phyloP scores from a whole-genome alignment of 2,888 invertebrate genomes.

The Argyresthia albistria region DNA sequence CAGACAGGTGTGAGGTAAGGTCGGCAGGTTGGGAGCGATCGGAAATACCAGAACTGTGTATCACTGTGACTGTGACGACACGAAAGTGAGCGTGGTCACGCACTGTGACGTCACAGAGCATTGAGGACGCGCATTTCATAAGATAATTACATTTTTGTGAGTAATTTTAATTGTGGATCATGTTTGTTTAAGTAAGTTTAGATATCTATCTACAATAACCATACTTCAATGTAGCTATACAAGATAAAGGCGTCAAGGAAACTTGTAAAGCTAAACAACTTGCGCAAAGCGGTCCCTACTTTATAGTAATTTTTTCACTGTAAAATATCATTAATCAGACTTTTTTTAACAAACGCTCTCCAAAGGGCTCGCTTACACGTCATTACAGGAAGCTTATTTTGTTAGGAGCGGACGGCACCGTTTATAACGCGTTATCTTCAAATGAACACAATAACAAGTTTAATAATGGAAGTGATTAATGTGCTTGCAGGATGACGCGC shows the following conservation, averaged over 20 bases:
- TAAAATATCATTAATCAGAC: constrained; percentile 48
- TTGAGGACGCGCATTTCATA: too few species aligned
- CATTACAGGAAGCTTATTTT: constrained; percentile 67
- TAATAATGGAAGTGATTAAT: constrained; percentile 70
- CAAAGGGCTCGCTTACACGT: constrained; percentile 52
- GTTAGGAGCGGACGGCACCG: constrained; percentile 63
- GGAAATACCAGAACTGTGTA: neutral
- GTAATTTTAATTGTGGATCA: too few species aligned
- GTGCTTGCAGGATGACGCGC: constrained; percentile 67
- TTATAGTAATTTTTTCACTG: constrained; percentile 1
- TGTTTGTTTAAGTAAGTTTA: too few species aligned
- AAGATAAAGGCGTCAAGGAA: too few species aligned
- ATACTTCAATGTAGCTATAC: too few species aligned
- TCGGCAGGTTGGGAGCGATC: neutral
- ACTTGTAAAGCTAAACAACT: too few species aligned
- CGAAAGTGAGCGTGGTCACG: too few species aligned
- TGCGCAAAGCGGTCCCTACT: too few species aligned
- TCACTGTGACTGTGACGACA: neutral
- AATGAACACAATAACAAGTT: constrained; percentile 70
- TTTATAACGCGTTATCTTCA: constrained; percentile 70
- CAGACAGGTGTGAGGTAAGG: neutral
- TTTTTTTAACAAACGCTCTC: constrained; percentile 39
- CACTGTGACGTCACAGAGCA: too few species aligned
- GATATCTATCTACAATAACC: neutral
- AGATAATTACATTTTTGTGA: too few species aligned